Percentiles rank a stretch among this genome's conserved stretches.
phyloP scores from a whole-genome alignment of 2,797 vertebrate species.

The Pantherophis vulpinus region DNA sequence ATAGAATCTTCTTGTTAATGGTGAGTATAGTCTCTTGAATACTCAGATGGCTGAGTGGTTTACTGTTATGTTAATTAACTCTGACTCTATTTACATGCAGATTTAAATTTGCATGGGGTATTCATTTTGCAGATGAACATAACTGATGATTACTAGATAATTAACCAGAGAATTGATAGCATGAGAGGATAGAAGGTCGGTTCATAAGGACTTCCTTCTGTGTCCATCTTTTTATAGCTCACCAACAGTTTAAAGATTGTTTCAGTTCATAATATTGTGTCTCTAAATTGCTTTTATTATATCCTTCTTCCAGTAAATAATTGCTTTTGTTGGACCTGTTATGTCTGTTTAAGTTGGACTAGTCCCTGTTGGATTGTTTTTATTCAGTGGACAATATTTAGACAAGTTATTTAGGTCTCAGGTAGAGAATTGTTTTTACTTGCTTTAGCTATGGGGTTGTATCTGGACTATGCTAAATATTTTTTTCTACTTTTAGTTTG shows the following conservation, averaged over 20 bases:
- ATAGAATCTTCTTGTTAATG: slow-evolving; percentile 38
- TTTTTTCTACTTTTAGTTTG: neutral
- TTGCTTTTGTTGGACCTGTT: slow-evolving; percentile 49
- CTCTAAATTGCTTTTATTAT: slow-evolving; percentile 61
- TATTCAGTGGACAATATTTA: slow-evolving; percentile 38
- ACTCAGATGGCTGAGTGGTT: slow-evolving; percentile 53
- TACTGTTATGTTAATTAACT: slow-evolving; percentile 68
- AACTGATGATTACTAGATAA: slow-evolving; percentile 59
- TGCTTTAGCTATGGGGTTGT: neutral
- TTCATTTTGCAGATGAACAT: slow-evolving; percentile 64
- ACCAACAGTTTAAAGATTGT: slow-evolving; percentile 44
- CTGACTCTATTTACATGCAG: slow-evolving; percentile 62
- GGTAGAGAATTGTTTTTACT: slow-evolving; percentile 43
- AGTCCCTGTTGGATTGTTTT: slow-evolving; percentile 25
- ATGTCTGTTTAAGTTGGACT: slow-evolving; percentile 5
- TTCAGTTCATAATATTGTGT: slow-evolving; percentile 55
- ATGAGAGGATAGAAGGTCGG: slow-evolving; percentile 45
- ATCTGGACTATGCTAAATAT: neutral
- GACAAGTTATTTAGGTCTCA: slow-evolving; percentile 44
- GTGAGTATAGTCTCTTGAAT: slow-evolving; percentile 52
- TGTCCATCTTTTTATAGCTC: slow-evolving; percentile 51
- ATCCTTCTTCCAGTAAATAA: slow-evolving; percentile 37
- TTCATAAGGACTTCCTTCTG: slow-evolving; percentile 52
- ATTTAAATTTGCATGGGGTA: slow-evolving; percentile 62
- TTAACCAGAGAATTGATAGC: slow-evolving; percentile 60